phyloP scores from a whole-genome alignment of 2,113 vertebrate genomes.

The Neolamprologus brichardi region DNA sequence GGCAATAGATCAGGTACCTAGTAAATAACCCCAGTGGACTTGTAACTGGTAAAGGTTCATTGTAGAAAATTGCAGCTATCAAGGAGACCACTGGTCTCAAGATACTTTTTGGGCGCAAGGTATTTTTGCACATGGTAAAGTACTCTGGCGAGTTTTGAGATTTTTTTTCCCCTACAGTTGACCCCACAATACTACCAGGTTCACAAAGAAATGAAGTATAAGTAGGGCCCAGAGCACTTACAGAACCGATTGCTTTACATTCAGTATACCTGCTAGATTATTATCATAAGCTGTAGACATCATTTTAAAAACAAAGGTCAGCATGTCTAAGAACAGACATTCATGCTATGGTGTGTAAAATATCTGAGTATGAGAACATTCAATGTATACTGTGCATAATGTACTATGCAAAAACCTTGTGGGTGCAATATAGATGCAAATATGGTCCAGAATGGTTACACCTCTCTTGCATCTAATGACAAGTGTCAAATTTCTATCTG shows the following conservation, averaged over 20 bases:
- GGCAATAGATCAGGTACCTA: background rate
- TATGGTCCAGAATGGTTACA: background rate
- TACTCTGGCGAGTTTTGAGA: too few relatives aligned
- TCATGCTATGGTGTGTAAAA: background rate
- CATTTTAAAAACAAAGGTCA: background rate
- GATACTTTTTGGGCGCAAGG: background rate
- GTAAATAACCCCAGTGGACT: background rate
- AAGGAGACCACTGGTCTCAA: background rate
- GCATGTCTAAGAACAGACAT: background rate
- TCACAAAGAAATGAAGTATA: background rate
- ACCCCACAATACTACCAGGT: background rate
- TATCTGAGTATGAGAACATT: background rate
- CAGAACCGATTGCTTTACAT: background rate
- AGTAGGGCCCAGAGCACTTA: background rate
- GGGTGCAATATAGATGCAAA: background rate
- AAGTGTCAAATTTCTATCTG: background rate
- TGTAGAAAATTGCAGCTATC: background rate
- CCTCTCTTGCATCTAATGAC: background rate
- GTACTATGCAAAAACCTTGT: background rate
- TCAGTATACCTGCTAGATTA: background rate
- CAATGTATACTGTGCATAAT: background rate
- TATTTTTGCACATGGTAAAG: background rate
- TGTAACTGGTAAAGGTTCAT: background rate
- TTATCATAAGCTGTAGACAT: background rate
- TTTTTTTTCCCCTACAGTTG: background rate